A percentile compares a stretch with the other conserved stretches of the same genome.
phyloP scores from a whole-genome alignment of 2,113 vertebrate genomes.

The Apus apus region DNA sequence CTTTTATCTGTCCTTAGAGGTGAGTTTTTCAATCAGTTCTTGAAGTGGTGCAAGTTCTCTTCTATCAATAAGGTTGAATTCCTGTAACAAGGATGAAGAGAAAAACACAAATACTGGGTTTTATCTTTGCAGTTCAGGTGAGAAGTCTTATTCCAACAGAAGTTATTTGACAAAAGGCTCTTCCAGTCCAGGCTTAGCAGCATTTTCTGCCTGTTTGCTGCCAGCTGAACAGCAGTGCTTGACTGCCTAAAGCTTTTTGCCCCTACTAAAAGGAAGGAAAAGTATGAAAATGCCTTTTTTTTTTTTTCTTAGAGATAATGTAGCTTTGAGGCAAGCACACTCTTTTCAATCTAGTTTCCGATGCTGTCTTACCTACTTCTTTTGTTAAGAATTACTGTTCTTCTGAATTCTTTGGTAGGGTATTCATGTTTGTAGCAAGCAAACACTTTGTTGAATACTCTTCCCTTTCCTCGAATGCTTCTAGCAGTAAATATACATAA shows the following conservation, averaged over 20 bases:
- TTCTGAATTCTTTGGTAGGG: background rate
- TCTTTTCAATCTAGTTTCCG: background rate
- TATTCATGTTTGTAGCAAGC: background rate
- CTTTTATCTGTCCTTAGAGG: conserved; percentile 90
- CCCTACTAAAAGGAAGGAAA: background rate
- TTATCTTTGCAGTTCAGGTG: background rate
- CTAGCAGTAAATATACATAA: background rate
- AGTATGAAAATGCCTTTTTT: rapidly evolving
- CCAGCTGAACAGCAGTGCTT: rapidly evolving
- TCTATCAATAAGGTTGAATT: conserved; percentile 90
- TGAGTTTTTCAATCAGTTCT: conserved; percentile 91
- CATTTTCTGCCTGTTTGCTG: background rate
- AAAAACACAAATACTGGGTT: background rate
- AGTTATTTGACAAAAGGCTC: background rate
- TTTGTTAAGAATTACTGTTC: background rate
- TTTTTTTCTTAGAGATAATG: rapidly evolving
- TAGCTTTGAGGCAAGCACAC: background rate
- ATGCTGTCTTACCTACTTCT: background rate
- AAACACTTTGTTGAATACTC: rapidly evolving
- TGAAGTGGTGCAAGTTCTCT: conserved; percentile 88
- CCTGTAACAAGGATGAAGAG: conserved; percentile 61
- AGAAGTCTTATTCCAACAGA: background rate
- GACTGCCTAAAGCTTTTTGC: background rate
- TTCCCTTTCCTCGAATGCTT: background rate
- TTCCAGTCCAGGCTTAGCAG: background rate